These are phyloP conservation scores for Haliaeetus leucogaster DNA, from an alignment of 2,113 vertebrate species.

Conservation along the genomic window DNA sequence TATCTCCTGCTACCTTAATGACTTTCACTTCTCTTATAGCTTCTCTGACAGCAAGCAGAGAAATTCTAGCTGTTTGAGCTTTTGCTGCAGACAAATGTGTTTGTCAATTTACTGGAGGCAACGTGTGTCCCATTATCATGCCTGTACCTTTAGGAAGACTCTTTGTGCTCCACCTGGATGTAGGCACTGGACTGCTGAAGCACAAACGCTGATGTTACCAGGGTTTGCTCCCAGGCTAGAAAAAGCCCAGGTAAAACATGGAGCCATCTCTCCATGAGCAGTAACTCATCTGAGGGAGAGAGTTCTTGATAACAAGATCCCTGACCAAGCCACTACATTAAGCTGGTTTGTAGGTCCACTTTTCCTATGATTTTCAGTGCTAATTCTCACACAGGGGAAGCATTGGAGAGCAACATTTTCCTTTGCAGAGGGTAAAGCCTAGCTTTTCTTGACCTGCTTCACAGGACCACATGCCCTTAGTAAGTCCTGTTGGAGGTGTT, in stretches of 20 bases:
- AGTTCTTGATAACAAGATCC: not conserved
- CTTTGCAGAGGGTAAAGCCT: not conserved
- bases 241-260: not conserved
- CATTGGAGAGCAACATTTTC: not conserved
- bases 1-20: not conserved
- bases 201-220: not conserved
- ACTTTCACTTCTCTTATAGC: not conserved
- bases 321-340: not conserved
- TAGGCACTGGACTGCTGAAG: not conserved
- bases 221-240: not conserved
- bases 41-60: not conserved
- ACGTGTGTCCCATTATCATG: fast-evolving
- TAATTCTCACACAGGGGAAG: not conserved
- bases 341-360: not conserved
- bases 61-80: not conserved
- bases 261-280: not conserved
- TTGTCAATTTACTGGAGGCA: not conserved
- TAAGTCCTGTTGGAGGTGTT: not conserved
- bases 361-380: not conserved
- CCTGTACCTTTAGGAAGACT: not conserved
- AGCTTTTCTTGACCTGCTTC: not conserved
- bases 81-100: fast-evolving
- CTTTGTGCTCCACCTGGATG: not conserved
- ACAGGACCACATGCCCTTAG: not conserved
- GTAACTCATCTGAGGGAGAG: not conserved